Base-by-base conservation (phyloP, 2,888 invertebrate genomes). In the Maniola hyperantus region DNA sequence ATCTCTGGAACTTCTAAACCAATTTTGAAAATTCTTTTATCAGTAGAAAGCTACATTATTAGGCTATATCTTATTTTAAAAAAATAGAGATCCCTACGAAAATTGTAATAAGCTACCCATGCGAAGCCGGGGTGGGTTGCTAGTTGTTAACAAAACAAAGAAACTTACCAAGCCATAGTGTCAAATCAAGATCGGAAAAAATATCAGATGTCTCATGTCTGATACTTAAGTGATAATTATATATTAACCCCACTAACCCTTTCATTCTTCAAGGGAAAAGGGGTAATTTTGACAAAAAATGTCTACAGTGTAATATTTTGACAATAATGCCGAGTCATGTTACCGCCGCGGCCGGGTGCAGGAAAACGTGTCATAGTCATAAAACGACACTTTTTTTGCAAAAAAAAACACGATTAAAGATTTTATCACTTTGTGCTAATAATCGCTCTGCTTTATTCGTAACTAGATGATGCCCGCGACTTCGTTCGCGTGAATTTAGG, bases 321-420 rank as follows among this genome's bases (percentile, higher is more conserved):
- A 91, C 91, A 90, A 91, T 91, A 89, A 81, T 82, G 82, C 83
- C 78, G 87, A 80, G 81, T 88, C 89, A 88, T 75, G 85, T 88
- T 88, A 86, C 89, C 68, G 77, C 78, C 78, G 72, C 89, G 68
- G 77, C 78, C 78, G 72, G 83, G 76, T 79, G 74, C 70, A 62
- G 57, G 50, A 72, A 68, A 60, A 73, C 13, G 11, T 10, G 10
- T 10, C 10, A 50, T 20, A 71, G 65, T 59, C 55, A 51, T 60
- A 46, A 48, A 60, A 61, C 20, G 50, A 51, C 50, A 61, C 33
- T 61, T 42, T 50, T 60, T 57, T 67, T 13, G 11, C 5, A 20
- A 33, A 50, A 59, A 55, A 36, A 39, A 18, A 15, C 10, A 10
- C 6, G 11, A 15, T 48, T 46, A 2, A 13, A 5, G n/a, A 15